Evolutionary conservation across 2,113 vertebrate genomes (phyloP).

Genomic region (Centropus bengalensis): DNA sequence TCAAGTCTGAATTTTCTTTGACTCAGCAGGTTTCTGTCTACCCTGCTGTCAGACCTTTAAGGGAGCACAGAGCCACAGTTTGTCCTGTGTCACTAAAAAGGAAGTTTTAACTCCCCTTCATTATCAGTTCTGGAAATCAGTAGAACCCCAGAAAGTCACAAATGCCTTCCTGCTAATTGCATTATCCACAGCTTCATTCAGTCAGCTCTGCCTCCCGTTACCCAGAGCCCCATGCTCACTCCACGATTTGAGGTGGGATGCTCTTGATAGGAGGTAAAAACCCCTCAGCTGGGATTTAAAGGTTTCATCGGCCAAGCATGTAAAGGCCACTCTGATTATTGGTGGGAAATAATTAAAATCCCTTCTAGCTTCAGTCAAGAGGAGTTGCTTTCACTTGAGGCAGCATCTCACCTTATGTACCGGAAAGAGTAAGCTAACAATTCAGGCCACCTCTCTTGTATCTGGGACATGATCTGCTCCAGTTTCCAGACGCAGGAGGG

Average conservation of each 20-base stretch:
- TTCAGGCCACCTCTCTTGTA: neutral
- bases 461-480: neutral
- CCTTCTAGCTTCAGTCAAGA: neutral
- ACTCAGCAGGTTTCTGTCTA: neutral
- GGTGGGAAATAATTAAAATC: neutral
- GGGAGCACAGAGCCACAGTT: neutral
- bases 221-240: rapidly evolving
- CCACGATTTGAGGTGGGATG: neutral
- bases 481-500: neutral
- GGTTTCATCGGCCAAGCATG: neutral
- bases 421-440: neutral
- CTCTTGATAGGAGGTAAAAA: neutral
- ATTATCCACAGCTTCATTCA: neutral
- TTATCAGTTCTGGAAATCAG: neutral
- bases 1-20: neutral
- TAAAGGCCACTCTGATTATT: neutral
- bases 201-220: neutral
- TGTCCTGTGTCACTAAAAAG: neutral
- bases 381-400: neutral
- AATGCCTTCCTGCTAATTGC: neutral
- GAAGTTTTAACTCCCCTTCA: neutral
- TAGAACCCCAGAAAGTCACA: neutral
- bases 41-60: rapidly evolving
- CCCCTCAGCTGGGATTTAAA: neutral
- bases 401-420: neutral